Evolutionary conservation across 2,797 vertebrate species (phyloP).

Genomic region (Periparus ater): DNA sequence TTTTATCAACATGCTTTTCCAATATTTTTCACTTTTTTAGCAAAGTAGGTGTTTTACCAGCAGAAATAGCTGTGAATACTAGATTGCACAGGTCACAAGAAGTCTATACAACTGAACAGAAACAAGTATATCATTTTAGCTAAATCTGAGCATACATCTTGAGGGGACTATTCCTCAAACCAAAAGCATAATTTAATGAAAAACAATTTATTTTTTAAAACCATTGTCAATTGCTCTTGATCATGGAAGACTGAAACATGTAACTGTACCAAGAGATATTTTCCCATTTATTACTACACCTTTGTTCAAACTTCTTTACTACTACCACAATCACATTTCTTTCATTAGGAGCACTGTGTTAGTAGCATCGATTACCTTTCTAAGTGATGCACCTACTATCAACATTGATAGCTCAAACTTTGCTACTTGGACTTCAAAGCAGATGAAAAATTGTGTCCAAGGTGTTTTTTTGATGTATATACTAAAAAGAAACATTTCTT

Average conservation of each 20-base stretch:
- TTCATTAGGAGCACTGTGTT: neutral
- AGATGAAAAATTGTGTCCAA: neutral
- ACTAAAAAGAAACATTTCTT: neutral
- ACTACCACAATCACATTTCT: neutral
- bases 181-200: neutral
- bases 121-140: neutral
- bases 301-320: neutral
- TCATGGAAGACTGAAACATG: neutral
- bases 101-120: neutral
- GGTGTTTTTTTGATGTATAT: accelerated
- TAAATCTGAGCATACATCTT: neutral
- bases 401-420: neutral
- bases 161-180: neutral
- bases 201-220: neutral
- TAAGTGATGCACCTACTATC: neutral
- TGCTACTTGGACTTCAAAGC: neutral
- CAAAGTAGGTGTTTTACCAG: neutral
- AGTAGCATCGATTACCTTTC: neutral
- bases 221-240: neutral
- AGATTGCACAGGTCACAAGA: neutral
- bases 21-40: neutral
- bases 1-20: neutral
- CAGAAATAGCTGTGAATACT: neutral
- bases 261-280: neutral
- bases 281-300: neutral